phyloP scores from a whole-genome alignment of 2,113 vertebrate species.

The Myrmecophaga tridactyla region DNA sequence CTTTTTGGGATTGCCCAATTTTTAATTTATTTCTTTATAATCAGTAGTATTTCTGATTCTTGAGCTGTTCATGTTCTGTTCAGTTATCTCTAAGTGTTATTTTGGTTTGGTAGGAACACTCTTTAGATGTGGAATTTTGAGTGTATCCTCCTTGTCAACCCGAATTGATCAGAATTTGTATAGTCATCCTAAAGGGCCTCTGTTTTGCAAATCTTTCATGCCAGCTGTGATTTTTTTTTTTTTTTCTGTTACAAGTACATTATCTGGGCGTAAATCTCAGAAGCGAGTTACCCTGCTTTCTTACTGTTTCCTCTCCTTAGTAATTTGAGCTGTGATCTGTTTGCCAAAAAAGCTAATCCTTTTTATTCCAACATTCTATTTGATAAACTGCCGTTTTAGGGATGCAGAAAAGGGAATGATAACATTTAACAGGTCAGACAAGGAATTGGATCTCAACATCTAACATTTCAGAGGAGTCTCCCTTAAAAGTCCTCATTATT shows the following conservation, averaged over 20 bases:
- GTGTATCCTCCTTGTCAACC: neutral
- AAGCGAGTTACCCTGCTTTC: neutral
- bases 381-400: neutral
- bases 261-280: neutral
- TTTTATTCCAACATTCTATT: neutral
- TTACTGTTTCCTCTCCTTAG: neutral
- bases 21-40: too few relatives aligned
- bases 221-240: neutral
- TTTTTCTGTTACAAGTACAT: neutral
- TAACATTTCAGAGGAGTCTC: neutral
- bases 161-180: neutral
- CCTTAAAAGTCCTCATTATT: neutral
- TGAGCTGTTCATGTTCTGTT: neutral
- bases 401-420: neutral
- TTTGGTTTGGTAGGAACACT: neutral
- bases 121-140: neutral
- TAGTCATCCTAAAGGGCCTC: neutral
- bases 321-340: neutral
- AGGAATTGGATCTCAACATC: neutral
- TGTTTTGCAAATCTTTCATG: neutral
- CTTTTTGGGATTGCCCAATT: neutral
- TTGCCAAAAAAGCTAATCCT: neutral
- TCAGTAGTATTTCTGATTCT: neutral
- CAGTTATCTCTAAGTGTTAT: neutral
- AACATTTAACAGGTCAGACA: neutral